Evolutionary conservation across 2,113 vertebrate genomes (phyloP).

Genomic region (Xiphophorus couchianus): DNA sequence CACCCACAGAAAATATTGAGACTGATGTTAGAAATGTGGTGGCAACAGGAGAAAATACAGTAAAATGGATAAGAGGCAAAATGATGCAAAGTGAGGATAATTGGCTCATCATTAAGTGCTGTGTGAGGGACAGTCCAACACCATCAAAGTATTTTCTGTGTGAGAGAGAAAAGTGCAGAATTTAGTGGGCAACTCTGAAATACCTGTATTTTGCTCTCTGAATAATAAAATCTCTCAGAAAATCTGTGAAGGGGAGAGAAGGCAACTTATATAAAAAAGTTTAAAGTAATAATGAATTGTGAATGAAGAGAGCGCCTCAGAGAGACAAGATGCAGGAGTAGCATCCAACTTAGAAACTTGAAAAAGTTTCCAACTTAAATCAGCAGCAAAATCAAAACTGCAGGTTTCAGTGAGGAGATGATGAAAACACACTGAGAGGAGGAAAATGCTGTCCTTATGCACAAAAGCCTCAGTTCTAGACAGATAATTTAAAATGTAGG

Average conservation of each 20-base stretch:
- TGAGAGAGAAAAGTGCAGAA: conserved; percentile 8
- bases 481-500: no score
- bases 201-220: conserved; percentile 26
- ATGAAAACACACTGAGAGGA: conserved; percentile 21
- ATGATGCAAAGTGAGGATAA: conserved; percentile 33
- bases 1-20: neutral
- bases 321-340: conserved; percentile 32
- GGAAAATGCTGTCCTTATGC: no score
- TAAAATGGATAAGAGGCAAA: conserved; percentile 12
- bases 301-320: conserved; percentile 31
- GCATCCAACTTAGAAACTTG: neutral
- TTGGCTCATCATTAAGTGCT: conserved; percentile 17
- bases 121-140: conserved; percentile 7
- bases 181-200: conserved; percentile 24
- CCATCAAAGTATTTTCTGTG: conserved; percentile 32
- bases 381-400: conserved; percentile 19
- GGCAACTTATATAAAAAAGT: conserved; percentile 26
- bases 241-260: conserved; percentile 30
- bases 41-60: neutral
- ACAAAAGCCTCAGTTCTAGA: no score
- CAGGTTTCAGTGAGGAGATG: conserved; percentile 5
- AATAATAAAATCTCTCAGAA: conserved; percentile 46
- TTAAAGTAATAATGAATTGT: conserved; percentile 34
- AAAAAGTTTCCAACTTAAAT: conserved; percentile 21
- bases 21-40: neutral